A percentile compares a stretch with the other conserved stretches of the same genome.
phyloP scores from a whole-genome alignment of 2,888 invertebrate genomes.

The Eilema sororculum region DNA sequence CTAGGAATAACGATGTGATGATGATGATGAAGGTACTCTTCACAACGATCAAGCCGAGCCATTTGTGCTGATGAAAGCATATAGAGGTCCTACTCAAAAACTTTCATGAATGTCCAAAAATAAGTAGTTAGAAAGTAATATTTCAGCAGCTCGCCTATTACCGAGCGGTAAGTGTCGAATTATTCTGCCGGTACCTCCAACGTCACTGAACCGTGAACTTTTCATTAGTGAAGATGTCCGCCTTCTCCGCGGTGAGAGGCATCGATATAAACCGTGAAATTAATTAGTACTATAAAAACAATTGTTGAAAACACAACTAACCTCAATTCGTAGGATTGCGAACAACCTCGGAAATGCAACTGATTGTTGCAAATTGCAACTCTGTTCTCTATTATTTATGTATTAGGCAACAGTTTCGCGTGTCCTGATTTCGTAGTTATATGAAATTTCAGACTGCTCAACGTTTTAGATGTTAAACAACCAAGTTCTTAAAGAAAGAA shows the following conservation, averaged over 20 bases:
- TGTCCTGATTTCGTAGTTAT: conserved; percentile 24
- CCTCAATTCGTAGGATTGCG: conserved; percentile 46
- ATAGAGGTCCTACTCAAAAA: no score
- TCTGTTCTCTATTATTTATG: conserved; percentile 28
- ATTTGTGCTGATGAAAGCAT: no score
- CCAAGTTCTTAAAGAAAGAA: neutral
- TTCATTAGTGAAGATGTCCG: conserved; percentile 20
- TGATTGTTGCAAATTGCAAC: conserved; percentile 24
- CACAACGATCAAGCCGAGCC: no score
- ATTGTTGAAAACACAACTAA: conserved; percentile 42
- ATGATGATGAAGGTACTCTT: no score
- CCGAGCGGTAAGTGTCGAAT: conserved; percentile 2
- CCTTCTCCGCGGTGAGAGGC: conserved; percentile 49
- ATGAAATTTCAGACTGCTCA: conserved; percentile 48
- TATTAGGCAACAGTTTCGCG: conserved; percentile 30
- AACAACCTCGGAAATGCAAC: conserved; percentile 38
- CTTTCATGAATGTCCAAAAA: no score
- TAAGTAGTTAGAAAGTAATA: conserved; percentile 2
- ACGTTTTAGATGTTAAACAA: conserved; percentile 37
- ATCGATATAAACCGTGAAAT: conserved; percentile 43
- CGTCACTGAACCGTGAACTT: conserved; percentile 43
- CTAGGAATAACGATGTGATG: no score
- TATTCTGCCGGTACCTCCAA: neutral
- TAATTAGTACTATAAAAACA: conserved; percentile 44
- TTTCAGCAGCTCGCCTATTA: neutral